These are phyloP conservation scores for Drosophila tristis DNA, from an alignment of 1,140 invertebrate genomes.

Conservation along the genomic window DNA sequence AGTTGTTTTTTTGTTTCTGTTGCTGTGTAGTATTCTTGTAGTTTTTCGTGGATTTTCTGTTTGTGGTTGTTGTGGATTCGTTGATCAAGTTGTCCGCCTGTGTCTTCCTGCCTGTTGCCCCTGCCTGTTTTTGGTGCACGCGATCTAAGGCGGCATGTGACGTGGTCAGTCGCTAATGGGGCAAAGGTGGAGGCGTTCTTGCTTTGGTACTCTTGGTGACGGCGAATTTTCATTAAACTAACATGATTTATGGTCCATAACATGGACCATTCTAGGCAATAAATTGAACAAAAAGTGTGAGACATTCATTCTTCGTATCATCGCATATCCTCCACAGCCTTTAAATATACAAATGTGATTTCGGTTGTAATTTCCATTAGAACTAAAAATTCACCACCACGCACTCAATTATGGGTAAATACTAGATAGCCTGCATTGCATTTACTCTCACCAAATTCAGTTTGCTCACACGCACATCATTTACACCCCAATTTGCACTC, in stretches of 20 bases:
- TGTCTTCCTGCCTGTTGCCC: slow-evolving; percentile 2
- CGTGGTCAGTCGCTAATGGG: slow-evolving; percentile 26
- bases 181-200: not conserved
- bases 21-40: slow-evolving; percentile 10
- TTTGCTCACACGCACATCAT: slow-evolving; percentile 16
- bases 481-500: slow-evolving; percentile 41
- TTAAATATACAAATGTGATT: no score
- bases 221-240: slow-evolving; percentile 18
- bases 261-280: not conserved
- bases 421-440: not conserved
- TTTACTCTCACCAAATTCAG: slow-evolving; percentile 1
- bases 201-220: slow-evolving; percentile 4
- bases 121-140: slow-evolving; percentile 45
- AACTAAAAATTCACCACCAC: no score
- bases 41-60: slow-evolving; percentile 23
- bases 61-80: not conserved
- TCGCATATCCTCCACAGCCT: no score
- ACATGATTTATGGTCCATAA: slow-evolving; percentile 60
- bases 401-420: slow-evolving; percentile 11
- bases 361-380: no score
- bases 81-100: slow-evolving; percentile 68
- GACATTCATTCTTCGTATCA: no score
- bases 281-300: no score
- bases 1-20: slow-evolving; percentile 7
- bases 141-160: slow-evolving; percentile 51